A percentile compares a stretch with the other conserved stretches of the same genome.
Conservation (phyloP, 1,140 invertebrate genomes). For the Hydropsyche tenuis region DNA sequence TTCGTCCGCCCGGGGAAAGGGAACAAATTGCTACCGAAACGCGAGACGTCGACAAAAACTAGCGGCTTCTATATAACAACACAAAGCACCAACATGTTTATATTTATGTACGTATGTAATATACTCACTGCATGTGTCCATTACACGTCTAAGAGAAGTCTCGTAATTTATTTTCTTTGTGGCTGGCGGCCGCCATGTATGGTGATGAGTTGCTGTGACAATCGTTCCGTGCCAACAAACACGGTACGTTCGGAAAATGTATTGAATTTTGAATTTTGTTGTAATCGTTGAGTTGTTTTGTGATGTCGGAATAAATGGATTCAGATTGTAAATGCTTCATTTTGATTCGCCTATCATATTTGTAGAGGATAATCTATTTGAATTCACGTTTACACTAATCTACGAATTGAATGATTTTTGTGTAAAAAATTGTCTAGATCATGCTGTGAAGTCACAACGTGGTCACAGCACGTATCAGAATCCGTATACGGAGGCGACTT, state of each 20-base stretch:
- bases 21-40: constrained; percentile 39
- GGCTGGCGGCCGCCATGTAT: constrained; percentile 30
- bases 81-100: not conserved
- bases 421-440: no score
- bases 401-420: no score
- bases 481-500: constrained; percentile 10
- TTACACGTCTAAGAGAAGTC: constrained; percentile 38
- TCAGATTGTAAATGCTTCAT: no score
- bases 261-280: no score
- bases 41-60: constrained; percentile 5
- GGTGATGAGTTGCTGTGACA: constrained; percentile 29
- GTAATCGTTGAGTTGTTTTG: no score
- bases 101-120: not conserved
- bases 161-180: constrained; percentile 42
- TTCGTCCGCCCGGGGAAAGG: constrained; percentile 23
- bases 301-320: no score
- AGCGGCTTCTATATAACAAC: constrained; percentile 16
- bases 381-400: no score
- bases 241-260: not conserved
- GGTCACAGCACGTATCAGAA: constrained; percentile 10
- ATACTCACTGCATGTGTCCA: constrained; percentile 29
- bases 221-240: not conserved
- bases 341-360: no score
- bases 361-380: no score
- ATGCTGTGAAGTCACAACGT: not conserved